These are phyloP conservation scores for Xestia xanthographa DNA, from an alignment of 2,888 invertebrate genomes.

Conservation along the genomic window DNA sequence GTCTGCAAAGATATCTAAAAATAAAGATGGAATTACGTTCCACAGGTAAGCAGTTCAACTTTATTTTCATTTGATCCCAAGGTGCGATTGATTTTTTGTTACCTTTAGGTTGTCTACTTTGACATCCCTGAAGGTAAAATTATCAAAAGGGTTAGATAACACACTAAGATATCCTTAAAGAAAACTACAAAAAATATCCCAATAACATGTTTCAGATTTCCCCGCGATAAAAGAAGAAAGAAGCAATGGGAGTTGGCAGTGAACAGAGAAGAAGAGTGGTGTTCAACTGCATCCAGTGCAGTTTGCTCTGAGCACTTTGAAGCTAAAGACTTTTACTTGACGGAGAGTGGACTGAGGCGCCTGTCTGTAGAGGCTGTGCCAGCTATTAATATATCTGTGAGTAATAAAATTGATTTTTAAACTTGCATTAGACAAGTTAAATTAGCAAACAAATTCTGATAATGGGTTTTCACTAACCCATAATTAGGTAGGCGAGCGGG, in stretches of 20 bases:
- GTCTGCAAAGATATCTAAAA: slow-evolving; percentile 83
- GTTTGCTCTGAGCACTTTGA: slow-evolving; percentile 85
- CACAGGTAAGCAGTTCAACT: slow-evolving; percentile 75
- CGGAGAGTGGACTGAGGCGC: slow-evolving; percentile 81
- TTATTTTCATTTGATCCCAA: not conserved
- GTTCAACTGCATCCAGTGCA: slow-evolving; percentile 79
- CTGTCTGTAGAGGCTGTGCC: slow-evolving; percentile 80
- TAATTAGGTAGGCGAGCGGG: not conserved
- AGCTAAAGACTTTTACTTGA: slow-evolving; percentile 80
- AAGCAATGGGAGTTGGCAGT: slow-evolving; percentile 83
- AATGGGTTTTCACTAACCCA: not conserved
- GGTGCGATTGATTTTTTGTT: not conserved
- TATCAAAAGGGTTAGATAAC: not conserved
- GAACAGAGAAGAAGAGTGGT: slow-evolving; percentile 80
- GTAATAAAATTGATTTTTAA: slow-evolving; percentile 45
- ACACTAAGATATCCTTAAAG: not conserved
- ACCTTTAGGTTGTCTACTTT: not conserved
- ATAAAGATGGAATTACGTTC: slow-evolving; percentile 84
- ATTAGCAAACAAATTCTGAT: not conserved
- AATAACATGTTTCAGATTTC: slow-evolving; percentile 75
- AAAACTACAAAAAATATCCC: not conserved
- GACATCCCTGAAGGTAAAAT: not conserved
- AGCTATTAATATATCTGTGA: slow-evolving; percentile 83
- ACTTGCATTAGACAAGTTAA: not conserved
- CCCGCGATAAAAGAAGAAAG: slow-evolving; percentile 77